Base-by-base conservation (phyloP, 2,888 invertebrate species). In the Leptopilina myrica region DNA sequence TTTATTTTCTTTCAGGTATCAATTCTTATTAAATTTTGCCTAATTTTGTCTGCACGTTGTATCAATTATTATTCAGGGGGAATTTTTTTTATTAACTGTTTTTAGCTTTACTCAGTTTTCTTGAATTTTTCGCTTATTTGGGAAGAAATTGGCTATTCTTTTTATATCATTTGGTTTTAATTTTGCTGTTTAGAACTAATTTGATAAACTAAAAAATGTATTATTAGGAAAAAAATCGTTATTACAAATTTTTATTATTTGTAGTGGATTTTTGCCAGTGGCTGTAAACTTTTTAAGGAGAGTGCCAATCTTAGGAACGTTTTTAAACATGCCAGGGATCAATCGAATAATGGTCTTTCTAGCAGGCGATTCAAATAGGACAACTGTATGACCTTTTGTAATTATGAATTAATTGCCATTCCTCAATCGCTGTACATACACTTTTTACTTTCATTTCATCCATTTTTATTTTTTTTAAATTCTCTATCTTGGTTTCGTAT, bases 181-280 rank as follows among this genome's bases (percentile, higher is more conserved):
- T 49, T 49, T 4, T 49, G 3, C 33, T 49, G 9, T 11, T 49
- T 49, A 12, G 5, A 33, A 33, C 43, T 43, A 43, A 43, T 8
- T 43, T 43, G 43, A 43, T 43, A 43, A 33, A 5, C 33, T 33
- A 33, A 46, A 9, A 46, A 46, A 46, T 6, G 9, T 46, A 46
- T 3, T 49, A 11, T 9, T 49, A 12, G 12, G 49, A 9, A 9
- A 12, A 49, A 49, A 11, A 49, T 49, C 49, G 49, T 11, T 83
- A 77, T 65, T 64, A 81, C 62, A 43, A 9, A 76, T 9, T 73
- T 76, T 80, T 43, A 76, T 73, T 64, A 65, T 80, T 93, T 94
- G 80, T 94, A 99, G 99, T 92, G 99, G 99, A 40, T 99, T 99
- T 93, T 95, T 99, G 92, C 99, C 99, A 26, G 98, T 98, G 8